phyloP scores from a whole-genome alignment of 2,888 invertebrate genomes.

The Criorhina ranunculi region DNA sequence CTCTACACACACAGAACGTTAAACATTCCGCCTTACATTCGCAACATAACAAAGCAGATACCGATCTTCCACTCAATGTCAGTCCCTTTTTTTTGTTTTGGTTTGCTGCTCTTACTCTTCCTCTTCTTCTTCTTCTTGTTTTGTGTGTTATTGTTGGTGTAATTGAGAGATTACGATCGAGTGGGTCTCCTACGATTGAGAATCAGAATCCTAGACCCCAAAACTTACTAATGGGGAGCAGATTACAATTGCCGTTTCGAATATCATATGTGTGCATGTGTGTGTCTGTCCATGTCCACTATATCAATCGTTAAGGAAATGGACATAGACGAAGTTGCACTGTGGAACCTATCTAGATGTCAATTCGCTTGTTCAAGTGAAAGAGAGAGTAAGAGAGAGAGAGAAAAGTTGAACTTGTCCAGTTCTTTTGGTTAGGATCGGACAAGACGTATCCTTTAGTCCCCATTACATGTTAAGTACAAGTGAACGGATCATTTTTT shows the following conservation, averaged over 20 bases:
- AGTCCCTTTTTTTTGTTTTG: conserved; percentile 59
- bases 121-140: neutral
- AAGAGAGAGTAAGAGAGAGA: conserved; percentile 11
- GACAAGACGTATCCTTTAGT: conserved; percentile 60
- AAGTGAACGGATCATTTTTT: conserved; percentile 47
- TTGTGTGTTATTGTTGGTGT: conserved; percentile 73
- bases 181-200: conserved; percentile 41
- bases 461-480: conserved; percentile 48
- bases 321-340: conserved; percentile 15
- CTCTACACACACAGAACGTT: conserved; percentile 44
- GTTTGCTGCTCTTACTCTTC: too few relatives aligned
- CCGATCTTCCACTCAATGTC: conserved; percentile 73
- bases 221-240: conserved; percentile 39
- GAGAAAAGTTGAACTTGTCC: conserved; percentile 36
- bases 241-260: conserved; percentile 25
- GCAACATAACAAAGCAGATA: conserved; percentile 76
- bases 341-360: conserved; percentile 43
- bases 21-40: conserved; percentile 71
- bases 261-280: conserved; percentile 16
- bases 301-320: conserved; percentile 63
- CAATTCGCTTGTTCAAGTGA: conserved; percentile 66
- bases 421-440: conserved; percentile 41
- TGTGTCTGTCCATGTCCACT: conserved; percentile 58
- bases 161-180: conserved; percentile 76
- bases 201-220: conserved; percentile 26